A percentile compares a stretch with the other conserved stretches of the same genome.
Evolutionary conservation across 2,113 vertebrate species (phyloP).

Genomic region (Prolemur simus): DNA sequence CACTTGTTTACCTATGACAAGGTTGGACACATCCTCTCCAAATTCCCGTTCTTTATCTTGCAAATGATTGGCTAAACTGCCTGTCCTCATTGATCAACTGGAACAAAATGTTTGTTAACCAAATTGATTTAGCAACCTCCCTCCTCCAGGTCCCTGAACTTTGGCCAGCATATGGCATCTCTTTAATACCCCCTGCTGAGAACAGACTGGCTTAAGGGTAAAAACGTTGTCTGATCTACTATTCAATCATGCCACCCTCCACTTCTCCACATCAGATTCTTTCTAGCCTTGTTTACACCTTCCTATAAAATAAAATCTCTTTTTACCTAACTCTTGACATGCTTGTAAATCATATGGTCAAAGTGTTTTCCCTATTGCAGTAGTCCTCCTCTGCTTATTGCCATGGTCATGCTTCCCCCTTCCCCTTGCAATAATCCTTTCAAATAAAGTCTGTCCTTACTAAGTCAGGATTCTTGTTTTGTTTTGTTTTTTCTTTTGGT

Average conservation of each 20-base stretch:
- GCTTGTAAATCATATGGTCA: not conserved
- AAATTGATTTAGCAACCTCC: not conserved
- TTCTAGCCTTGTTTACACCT: not conserved
- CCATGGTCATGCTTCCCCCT: not conserved
- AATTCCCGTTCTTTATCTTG: not conserved
- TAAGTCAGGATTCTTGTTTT: not conserved
- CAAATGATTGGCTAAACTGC: not conserved
- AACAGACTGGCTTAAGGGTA: not conserved
- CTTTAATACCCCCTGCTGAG: not conserved
- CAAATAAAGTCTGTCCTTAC: not conserved
- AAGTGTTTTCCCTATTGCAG: not conserved
- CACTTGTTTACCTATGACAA: not conserved
- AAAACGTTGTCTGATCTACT: not conserved
- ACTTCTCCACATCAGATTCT: not conserved
- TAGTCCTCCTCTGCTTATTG: not conserved
- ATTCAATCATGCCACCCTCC: not conserved
- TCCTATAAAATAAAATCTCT: not conserved
- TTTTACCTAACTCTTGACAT: not conserved
- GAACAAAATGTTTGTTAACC: not conserved
- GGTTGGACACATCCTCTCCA: not conserved
- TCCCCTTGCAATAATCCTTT: not conserved
- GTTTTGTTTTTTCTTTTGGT: not conserved
- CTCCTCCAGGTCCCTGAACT: too few relatives aligned
- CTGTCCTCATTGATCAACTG: not conserved
- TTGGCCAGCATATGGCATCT: not conserved